Evolutionary conservation across 2,113 vertebrate species (phyloP), one percentile per base, ranked within the genome.

Genomic region (Ictalurus punctatus): DNA sequence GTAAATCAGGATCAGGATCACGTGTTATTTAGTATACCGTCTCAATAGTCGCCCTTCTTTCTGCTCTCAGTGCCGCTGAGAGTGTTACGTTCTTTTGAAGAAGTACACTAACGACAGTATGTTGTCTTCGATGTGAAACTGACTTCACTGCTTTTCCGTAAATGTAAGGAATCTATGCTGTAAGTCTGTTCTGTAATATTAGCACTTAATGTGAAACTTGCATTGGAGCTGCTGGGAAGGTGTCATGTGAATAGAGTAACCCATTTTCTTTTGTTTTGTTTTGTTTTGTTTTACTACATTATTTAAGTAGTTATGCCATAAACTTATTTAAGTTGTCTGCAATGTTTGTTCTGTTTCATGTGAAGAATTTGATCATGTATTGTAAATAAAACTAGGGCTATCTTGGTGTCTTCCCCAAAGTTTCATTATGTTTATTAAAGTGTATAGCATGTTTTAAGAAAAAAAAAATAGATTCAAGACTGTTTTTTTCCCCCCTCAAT

Each of bases 121-220:
- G 81, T 76, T 87, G 90, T 93, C 89, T 94, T 93, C 88, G 90
- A 90, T 94, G 83, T 85, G 83, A 87, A 90, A 87, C 86, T 69
- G 87, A 80, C 63, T 69, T 74, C 85, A 84, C 65, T 90, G 93
- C 93, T 93, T 93, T 90, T 88, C 89, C 89, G 69, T 90, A 90
- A 91, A 90, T 93, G 93, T 94, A 93, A 92, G 92, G 90, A 95
- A 93, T 94, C 93, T 90, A 95, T 96, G 94, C 95, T 96, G 95
- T 96, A 94, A 94, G 94, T 95, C 92, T 93, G 94, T 94, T 95
- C 91, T 92, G 92, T 95, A 92, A 91, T 92, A 93, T 94, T 94
- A 96, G 96, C 95, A 96, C 96, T 96, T 96, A 96, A 96, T 96
- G 96, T 96, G 96, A 96, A 96, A 93, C 92, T 94, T 96, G 94